Evolutionary conservation across 2,797 vertebrate genomes (phyloP).

Genomic region (Novumbra hubbsi): DNA sequence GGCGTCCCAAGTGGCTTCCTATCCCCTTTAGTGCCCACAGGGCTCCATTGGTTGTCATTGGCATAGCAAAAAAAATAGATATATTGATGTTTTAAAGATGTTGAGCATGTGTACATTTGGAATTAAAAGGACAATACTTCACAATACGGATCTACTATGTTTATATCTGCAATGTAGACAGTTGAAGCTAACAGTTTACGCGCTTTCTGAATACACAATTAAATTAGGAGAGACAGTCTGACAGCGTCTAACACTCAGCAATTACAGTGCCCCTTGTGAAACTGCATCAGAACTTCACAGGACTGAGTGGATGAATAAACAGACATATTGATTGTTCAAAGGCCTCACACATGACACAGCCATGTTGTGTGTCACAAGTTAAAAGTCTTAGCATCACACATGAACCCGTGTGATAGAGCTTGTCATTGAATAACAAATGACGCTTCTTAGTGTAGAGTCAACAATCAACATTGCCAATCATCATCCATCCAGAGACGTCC

Average conservation of each 20-base stretch:
- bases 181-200: constrained; percentile 22
- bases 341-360: constrained; percentile 26
- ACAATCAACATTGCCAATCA: background rate
- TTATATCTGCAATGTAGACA: constrained; percentile 22
- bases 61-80: background rate
- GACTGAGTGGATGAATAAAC: constrained; percentile 32
- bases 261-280: background rate
- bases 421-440: constrained; percentile 13
- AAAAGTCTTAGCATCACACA: too few species aligned
- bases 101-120: constrained; percentile 26
- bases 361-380: too few species aligned
- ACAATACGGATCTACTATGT: constrained; percentile 24
- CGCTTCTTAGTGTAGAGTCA: background rate
- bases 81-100: background rate
- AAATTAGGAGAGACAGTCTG: background rate
- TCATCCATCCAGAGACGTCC: background rate
- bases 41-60: background rate
- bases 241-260: background rate
- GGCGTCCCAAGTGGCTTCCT: background rate
- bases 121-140: constrained; percentile 42
- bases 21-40: background rate
- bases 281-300: constrained; percentile 18
- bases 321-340: constrained; percentile 5
- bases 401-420: background rate
- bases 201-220: constrained; percentile 9